phyloP scores from a whole-genome alignment of 2,888 invertebrate genomes.

The Dorcus hopei region DNA sequence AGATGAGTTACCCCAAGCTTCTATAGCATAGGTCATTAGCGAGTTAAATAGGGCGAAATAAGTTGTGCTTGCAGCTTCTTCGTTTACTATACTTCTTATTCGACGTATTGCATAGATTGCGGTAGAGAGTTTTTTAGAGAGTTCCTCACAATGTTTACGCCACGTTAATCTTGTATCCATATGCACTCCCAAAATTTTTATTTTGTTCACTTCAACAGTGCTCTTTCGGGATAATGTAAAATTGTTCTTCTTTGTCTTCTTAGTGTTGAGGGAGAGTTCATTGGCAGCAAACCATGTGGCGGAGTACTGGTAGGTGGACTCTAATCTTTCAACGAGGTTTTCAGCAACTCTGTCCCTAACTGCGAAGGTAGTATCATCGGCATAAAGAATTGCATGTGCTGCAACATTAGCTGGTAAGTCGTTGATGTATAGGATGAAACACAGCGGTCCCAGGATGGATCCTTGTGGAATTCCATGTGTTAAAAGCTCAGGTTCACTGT shows the following conservation, averaged over 20 bases:
- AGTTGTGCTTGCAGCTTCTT: not conserved
- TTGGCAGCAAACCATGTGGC: not conserved
- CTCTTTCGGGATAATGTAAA: not conserved
- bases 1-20: not conserved
- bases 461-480: not conserved
- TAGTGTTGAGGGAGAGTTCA: not conserved
- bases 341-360: too few relatives aligned
- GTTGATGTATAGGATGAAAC: too few relatives aligned
- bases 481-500: too few relatives aligned
- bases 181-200: not conserved
- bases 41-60: not conserved
- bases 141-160: not conserved
- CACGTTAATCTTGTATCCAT: constrained; percentile 1
- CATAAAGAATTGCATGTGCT: too few relatives aligned
- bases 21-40: not conserved
- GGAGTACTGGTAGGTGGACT: not conserved
- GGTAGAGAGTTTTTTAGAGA: not conserved
- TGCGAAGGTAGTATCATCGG: too few relatives aligned
- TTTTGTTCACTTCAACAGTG: not conserved
- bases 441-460: too few relatives aligned
- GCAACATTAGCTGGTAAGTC: too few relatives aligned
- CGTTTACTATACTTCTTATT: not conserved
- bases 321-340: not conserved
- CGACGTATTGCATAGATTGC: not conserved
- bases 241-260: not conserved